phyloP scores from a whole-genome alignment of 2,888 invertebrate species.

The Thecocarcelia acutangulata region DNA sequence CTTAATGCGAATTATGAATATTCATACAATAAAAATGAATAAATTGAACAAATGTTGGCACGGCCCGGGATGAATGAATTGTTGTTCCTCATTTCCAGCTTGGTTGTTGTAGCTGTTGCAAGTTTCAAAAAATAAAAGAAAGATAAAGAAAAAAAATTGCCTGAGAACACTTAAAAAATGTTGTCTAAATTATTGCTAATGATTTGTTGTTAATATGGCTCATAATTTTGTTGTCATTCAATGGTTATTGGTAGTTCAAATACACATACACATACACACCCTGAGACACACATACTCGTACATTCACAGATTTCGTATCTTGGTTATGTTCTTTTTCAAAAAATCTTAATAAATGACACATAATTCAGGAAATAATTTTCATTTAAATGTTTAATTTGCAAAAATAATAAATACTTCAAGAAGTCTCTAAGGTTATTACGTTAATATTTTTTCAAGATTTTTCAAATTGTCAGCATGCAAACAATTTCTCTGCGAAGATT shows the following conservation, averaged over 20 bases:
- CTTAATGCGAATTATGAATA: slow-evolving; percentile 57
- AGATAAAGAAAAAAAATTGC: slow-evolving; percentile 21
- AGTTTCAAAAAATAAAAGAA: background rate
- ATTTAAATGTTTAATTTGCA: slow-evolving; percentile 48
- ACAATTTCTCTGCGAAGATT: too few species aligned
- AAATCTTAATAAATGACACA: slow-evolving; percentile 63
- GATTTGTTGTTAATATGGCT: slow-evolving; percentile 78
- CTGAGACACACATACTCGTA: background rate
- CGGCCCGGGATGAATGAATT: slow-evolving; percentile 54
- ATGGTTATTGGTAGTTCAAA: slow-evolving; percentile 43
- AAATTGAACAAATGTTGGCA: slow-evolving; percentile 51
- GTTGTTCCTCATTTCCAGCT: slow-evolving; percentile 50
- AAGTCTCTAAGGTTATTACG: background rate
- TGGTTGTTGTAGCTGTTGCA: slow-evolving; percentile 18
- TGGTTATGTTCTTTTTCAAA: too few species aligned
- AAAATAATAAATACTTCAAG: slow-evolving; percentile 46
- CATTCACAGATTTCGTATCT: background rate
- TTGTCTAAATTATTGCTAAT: slow-evolving; percentile 78
- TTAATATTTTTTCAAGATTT: slow-evolving; percentile 10
- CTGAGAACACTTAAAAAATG: slow-evolving; percentile 65
- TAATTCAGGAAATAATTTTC: slow-evolving; percentile 52
- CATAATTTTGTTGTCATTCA: slow-evolving; percentile 73
- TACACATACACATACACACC: background rate
- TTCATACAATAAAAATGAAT: slow-evolving; percentile 52
- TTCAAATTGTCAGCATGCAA: too few species aligned